Evolutionary conservation across 2,113 vertebrate species (phyloP), one percentile per base, ranked within the genome.

Genomic region (Notechis scutatus): DNA sequence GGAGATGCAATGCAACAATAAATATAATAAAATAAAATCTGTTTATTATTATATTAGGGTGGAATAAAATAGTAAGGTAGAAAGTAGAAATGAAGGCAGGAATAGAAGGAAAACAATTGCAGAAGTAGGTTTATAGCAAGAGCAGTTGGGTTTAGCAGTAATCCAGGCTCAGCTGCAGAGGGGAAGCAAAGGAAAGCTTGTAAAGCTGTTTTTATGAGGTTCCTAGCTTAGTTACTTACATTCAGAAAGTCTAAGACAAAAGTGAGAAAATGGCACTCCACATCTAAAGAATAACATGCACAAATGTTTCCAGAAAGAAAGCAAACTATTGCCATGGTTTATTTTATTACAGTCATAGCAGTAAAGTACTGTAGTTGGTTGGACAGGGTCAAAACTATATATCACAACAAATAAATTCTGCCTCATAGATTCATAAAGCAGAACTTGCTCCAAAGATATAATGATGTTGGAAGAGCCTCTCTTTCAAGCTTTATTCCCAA

Each of bases 71-170:
- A 89, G 55, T 47, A 64, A 6, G 24, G 26, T 90, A 52, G 47
- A 24, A 5, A 92, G 29, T 14, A 56, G 4, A 34, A 26, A 56
- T 34, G 54, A 57, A 89, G 15, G 45, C 39, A 85, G 88, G 12
- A 59, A 85, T 90, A 29, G 10, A 90, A 90, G 52, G 42, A 74
- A 81, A 47, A 89, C 45, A 24, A 85, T 90, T 90, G 39, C 54
- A 59, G 69, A 85, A 81, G 21, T 59, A 74, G 4, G 1, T 92
- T 95, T 87, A 52, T 14, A 95, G 74, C 74, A 89, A 61, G 61
- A 14, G 85, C 85, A 52, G 54, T 74, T 87, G 56, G 88, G 57
- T n/a, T 90, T 54, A 88, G 52, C 42, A 88, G 47, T 59, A 88
- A 91, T 93, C 87, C 86, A 59, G 54, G 93, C 90, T 81, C 61